Base-by-base conservation (phyloP, 2,888 invertebrate species). In the Carabus problematicus region DNA sequence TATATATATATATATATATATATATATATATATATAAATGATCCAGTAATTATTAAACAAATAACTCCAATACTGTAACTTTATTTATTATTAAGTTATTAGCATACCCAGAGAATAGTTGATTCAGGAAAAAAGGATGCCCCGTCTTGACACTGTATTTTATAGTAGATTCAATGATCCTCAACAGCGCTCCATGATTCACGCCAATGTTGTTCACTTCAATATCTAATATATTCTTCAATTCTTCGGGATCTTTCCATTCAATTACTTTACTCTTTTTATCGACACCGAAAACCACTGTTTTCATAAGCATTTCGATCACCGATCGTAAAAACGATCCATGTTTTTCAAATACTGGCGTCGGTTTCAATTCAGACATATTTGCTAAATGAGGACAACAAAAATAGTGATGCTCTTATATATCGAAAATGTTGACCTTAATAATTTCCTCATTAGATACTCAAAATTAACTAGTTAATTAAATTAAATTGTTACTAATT, bases 91-190 rank as follows among this genome's bases (percentile, higher is more conserved):
- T 19, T 7, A 43, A 45, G 9, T 41, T 7, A 54, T 16, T n/a
- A 16, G 45, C 56, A 11, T 64, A 55, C 82, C 85, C 84, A n/a
- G 85, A 85, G 77, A 84, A 87, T 11, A 87, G 79, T 73, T 87
- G 86, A 77, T 86, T 86, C 71, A 85, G 81, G 75, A 87, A 86
- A 76, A 84, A 82, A 0, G 85, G 86, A 79, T 86, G 85, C 9
- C 85, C 86, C 9, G 85, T 86, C 77, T 86, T 86, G 8, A 86
- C 86, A 74, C 86, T 86, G 77, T 83, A 86, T 66, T 83, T 82
- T 43, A 86, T 82, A 29, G 85, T 82, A 70, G 84, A 81, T 68
- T 80, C 79, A 69, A 85, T 79, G 1, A 82, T 72, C 14, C 78
- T 75, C 64, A 87, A 71, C 12, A 87, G 75, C 54, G 80, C 77